Conservation (phyloP, 2,797 vertebrate species). For the Champsocephalus esox region DNA sequence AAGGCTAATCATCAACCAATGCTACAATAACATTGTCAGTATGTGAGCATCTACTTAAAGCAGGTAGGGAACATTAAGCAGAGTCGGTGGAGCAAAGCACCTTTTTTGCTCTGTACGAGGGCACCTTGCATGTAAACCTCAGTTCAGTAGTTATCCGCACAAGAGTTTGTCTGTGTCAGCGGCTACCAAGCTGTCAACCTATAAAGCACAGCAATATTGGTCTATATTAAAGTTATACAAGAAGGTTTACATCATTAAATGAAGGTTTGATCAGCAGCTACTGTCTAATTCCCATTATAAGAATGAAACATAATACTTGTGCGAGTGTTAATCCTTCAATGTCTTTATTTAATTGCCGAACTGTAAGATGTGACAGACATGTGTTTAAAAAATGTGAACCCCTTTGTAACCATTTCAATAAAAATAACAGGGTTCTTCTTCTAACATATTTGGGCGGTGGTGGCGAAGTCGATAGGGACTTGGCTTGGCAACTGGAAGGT, state of each 20-base stretch:
- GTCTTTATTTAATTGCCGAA: constrained; percentile 6
- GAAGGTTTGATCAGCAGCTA: background rate
- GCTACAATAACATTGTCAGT: constrained; percentile 1
- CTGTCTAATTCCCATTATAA: no score
- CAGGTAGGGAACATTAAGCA: background rate
- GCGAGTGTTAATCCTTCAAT: background rate
- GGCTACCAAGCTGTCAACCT: constrained; percentile 23
- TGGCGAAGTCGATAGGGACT: no score
- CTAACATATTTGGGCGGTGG: background rate
- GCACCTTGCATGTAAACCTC: constrained; percentile 28
- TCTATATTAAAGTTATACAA: background rate
- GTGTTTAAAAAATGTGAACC: background rate
- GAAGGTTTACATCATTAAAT: constrained; percentile 5
- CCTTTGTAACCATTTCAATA: constrained; percentile 3
- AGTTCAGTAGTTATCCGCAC: constrained; percentile 19
- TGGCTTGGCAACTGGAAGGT: no score
- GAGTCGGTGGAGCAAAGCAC: background rate
- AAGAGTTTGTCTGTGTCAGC: constrained; percentile 9
- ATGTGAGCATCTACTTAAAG: constrained; percentile 14
- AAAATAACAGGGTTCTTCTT: constrained; percentile 37
- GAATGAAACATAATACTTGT: background rate
- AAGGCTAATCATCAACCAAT: constrained; percentile 13
- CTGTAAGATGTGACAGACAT: constrained; percentile 20
- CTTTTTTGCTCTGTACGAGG: constrained; percentile 35
- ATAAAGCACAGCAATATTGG: background rate